Conservation (phyloP, 2,113 vertebrate species). For the Dasyprocta punctata region DNA sequence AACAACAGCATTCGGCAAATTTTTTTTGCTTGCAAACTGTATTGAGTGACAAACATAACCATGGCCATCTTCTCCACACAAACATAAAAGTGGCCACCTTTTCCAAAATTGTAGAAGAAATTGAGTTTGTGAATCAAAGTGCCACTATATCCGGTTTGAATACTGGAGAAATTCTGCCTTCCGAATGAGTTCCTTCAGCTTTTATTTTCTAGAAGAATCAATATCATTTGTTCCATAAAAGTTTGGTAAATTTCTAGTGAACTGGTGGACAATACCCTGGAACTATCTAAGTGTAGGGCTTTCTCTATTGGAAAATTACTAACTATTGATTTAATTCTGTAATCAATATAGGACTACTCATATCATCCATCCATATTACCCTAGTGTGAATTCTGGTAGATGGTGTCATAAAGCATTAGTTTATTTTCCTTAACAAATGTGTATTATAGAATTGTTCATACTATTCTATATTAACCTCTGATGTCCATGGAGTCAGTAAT, state of each 20-base stretch:
- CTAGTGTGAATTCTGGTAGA: background rate
- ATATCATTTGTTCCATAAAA: background rate
- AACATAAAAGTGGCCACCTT: background rate
- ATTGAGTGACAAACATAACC: no score
- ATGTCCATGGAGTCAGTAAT: background rate
- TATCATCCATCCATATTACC: background rate
- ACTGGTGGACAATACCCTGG: background rate
- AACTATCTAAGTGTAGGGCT: background rate
- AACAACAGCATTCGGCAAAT: no score
- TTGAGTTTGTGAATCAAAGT: background rate
- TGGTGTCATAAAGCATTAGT: background rate
- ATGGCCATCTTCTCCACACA: background rate
- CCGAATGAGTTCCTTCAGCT: background rate
- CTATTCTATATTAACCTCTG: background rate
- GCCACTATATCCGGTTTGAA: background rate
- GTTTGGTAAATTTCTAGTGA: background rate
- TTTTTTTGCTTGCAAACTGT: no score
- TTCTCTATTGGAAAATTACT: constrained; percentile 4
- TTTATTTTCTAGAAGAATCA: background rate
- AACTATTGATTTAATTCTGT: background rate
- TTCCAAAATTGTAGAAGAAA: no score
- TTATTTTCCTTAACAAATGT: background rate
- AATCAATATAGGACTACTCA: background rate
- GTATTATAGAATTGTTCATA: background rate
- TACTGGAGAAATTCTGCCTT: background rate